Conservation (phyloP, 2,797 vertebrate species). For the Danio choprae region DNA sequence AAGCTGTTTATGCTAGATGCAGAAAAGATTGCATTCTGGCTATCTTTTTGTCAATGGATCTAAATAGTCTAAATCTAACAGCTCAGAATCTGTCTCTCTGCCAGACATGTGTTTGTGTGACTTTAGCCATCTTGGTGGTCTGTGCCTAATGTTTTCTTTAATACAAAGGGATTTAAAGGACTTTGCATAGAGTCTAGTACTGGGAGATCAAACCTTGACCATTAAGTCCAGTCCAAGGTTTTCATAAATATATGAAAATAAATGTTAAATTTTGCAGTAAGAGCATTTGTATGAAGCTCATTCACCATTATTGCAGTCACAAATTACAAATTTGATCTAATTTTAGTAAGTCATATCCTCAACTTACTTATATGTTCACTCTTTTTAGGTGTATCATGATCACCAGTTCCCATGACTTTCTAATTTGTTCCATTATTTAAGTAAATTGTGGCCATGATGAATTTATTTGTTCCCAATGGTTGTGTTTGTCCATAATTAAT, state of each 20-base stretch:
- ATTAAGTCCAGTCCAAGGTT: slow-evolving; percentile 54
- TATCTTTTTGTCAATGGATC: slow-evolving; percentile 35
- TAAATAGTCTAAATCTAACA: slow-evolving; percentile 32
- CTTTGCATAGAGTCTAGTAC: slow-evolving; percentile 14
- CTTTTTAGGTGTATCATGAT: no score
- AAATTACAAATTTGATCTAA: no score
- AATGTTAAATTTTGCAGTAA: slow-evolving; percentile 17
- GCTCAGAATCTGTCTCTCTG: slow-evolving; percentile 9
- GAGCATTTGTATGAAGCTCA: no score
- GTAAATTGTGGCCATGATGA: no score
- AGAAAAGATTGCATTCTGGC: slow-evolving; percentile 18
- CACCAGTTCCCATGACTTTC: no score
- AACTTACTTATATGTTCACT: no score
- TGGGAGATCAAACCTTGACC: slow-evolving; percentile 56
- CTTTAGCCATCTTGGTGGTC: slow-evolving; percentile 38
- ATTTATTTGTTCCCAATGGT: no score
- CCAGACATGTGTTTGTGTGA: slow-evolving; percentile 25
- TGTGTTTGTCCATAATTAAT: no score
- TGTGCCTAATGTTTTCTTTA: slow-evolving; percentile 38
- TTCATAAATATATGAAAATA: slow-evolving; percentile 15
- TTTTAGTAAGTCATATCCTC: no score
- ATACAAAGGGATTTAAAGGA: slow-evolving; percentile 27
- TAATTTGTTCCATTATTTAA: no score
- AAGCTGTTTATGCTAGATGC: slow-evolving; percentile 48
- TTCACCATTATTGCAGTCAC: no score